Base-by-base conservation (phyloP, 2,888 invertebrate species). In the Torymus tubicola region DNA sequence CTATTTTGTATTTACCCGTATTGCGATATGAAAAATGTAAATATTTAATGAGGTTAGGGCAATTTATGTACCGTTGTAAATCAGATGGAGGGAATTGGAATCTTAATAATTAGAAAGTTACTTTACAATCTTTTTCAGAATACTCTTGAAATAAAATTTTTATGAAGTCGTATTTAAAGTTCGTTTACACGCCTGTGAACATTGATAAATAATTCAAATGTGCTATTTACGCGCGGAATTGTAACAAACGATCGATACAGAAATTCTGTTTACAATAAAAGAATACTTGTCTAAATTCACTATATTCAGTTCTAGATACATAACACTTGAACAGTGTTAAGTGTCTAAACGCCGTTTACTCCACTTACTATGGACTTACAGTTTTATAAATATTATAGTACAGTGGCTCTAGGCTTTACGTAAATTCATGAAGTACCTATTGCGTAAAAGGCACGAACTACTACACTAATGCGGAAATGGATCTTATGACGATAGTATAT, bases 361-460 rank as follows among this genome's bases (percentile, higher is more conserved):
- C 18, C 8, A 64, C 50, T 71, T 71, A 60, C 13, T 50, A 16
- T 3, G 2, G 58, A 58, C 69, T 69, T 60, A 21, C 13, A 70
- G 11, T 71, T 31, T 50, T 68, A 57, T 50, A 71, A 57, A 77
- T 63, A 64, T 65, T 64, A n/a, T 4, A 12, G 21, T 52, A 16
- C 50, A 52, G 21, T 31, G 16, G 18, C 31, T 70, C 18, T 50
- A 21, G 31, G 52, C 53, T 78, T 78, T 78, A 78, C 60, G 72
- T 67, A 78, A 72, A 78, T 72, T 72, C 53, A 31, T 60, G 57
- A 78, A 78, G 60, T 60, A 53, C 11, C 52, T 53, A 67, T 72
- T 78, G 50, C 72, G 16, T 78, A 78, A 78, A 60, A 70, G 53
- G 21, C 60, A 60, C 24, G 31, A 67, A 55, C 57, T 24, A 64